phyloP scores from a whole-genome alignment of 2,888 invertebrate species.

The Dasypogon diadema region DNA sequence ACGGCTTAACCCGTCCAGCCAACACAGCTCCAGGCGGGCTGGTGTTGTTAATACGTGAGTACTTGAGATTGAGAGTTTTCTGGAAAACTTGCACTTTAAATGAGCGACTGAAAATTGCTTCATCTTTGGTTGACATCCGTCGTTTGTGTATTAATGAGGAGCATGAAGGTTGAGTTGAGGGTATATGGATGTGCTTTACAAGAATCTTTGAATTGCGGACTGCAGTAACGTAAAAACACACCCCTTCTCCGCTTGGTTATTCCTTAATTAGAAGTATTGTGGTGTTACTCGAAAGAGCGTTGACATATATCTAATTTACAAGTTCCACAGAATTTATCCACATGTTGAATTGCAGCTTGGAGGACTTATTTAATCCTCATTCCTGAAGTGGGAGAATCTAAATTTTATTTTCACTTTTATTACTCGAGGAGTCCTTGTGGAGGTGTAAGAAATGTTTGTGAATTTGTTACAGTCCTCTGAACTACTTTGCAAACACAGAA shows the following conservation, averaged over 20 bases:
- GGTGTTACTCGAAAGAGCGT: slow-evolving; percentile 35
- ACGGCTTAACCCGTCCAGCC: slow-evolving; percentile 24
- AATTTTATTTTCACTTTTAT: no score
- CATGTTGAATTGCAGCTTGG: background rate
- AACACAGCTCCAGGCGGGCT: background rate
- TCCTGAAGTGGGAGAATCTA: no score
- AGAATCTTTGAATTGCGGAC: slow-evolving; percentile 16
- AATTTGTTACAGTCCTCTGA: no score
- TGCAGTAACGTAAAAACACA: slow-evolving; percentile 21
- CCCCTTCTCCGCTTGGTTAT: background rate
- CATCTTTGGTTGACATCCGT: slow-evolving; percentile 44
- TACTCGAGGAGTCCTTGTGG: no score
- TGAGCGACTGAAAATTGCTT: slow-evolving; percentile 44
- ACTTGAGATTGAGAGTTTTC: slow-evolving; percentile 27
- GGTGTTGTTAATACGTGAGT: slow-evolving; percentile 24
- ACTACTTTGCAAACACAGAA: no score
- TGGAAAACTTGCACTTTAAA: slow-evolving; percentile 35
- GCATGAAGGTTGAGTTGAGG: slow-evolving; percentile 10
- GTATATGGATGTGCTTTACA: slow-evolving; percentile 28
- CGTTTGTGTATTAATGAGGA: slow-evolving; percentile 44
- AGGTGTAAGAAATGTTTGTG: no score
- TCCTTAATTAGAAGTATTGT: slow-evolving; percentile 42
- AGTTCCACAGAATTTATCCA: background rate
- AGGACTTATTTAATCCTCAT: no score
- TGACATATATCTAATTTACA: slow-evolving; percentile 40